Evolutionary conservation across 2,113 vertebrate genomes (phyloP).

Genomic region (Etheostoma spectabile): DNA sequence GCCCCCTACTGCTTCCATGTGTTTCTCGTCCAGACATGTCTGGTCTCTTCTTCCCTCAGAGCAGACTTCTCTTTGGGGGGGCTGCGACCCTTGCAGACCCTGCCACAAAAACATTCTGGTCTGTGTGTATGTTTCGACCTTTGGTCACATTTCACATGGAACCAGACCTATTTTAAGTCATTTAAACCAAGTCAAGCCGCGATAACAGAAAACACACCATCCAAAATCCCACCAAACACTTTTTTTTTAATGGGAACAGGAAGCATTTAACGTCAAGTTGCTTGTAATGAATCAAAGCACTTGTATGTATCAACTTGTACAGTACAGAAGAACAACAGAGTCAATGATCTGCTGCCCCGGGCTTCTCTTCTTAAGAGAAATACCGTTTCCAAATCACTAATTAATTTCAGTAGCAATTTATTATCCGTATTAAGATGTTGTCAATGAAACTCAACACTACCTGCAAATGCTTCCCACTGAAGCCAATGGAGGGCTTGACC

Average conservation of each 20-base stretch:
- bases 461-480: not conserved
- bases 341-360: not conserved
- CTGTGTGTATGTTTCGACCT: not conserved
- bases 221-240: not conserved
- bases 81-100: not conserved
- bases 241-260: not conserved
- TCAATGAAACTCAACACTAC: not conserved
- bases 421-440: not conserved
- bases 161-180: no score
- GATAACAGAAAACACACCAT: no score
- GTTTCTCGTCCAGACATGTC: not conserved
- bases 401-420: not conserved
- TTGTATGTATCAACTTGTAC: not conserved
- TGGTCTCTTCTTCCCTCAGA: not conserved
- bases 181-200: not conserved
- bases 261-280: not conserved
- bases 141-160: not conserved
- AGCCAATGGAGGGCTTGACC: not conserved
- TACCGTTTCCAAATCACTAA: not conserved
- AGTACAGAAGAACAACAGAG: not conserved
- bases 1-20: not conserved
- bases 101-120: not conserved
- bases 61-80: slow-evolving; percentile 1
- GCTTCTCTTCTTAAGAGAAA: not conserved
- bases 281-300: not conserved